Evolutionary conservation across 2,888 invertebrate genomes (phyloP).

Genomic region (Isotomurus palustris): DNA sequence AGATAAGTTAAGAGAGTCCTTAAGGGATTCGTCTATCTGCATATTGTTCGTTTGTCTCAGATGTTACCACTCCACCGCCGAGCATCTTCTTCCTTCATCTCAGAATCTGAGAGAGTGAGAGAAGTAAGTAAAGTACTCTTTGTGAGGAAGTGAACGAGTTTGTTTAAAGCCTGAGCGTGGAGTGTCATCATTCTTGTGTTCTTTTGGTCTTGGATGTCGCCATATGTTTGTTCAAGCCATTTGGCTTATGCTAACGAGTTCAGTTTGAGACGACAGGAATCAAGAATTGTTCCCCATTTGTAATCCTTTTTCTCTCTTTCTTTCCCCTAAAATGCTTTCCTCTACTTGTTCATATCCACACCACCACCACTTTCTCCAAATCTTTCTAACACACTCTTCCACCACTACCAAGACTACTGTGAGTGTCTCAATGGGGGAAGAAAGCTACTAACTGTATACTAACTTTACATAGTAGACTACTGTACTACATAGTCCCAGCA

Average conservation of each 20-base stretch:
- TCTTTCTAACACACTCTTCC: neutral
- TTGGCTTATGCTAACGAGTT: slow-evolving; percentile 46
- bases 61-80: no score
- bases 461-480: no score
- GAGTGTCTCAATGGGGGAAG: slow-evolving; percentile 2
- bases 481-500: no score
- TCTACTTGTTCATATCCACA: neutral
- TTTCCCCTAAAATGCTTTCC: slow-evolving; percentile 36
- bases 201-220: slow-evolving; percentile 15
- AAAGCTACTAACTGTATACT: neutral
- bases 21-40: no score
- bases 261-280: slow-evolving; percentile 43
- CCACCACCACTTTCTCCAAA: neutral
- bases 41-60: no score
- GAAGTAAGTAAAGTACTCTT: no score
- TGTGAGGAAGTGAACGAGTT: slow-evolving; percentile 1
- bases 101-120: no score
- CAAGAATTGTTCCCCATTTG: slow-evolving; percentile 46
- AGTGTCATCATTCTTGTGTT: slow-evolving; percentile 5
- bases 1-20: no score
- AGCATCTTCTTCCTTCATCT: neutral
- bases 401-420: neutral
- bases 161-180: no score
- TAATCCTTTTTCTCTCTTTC: slow-evolving; percentile 42
- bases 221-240: slow-evolving; percentile 37